Percentiles rank a stretch among this genome's conserved stretches.
phyloP scores from a whole-genome alignment of 2,797 vertebrate genomes.

The Gymnodraco acuticeps region DNA sequence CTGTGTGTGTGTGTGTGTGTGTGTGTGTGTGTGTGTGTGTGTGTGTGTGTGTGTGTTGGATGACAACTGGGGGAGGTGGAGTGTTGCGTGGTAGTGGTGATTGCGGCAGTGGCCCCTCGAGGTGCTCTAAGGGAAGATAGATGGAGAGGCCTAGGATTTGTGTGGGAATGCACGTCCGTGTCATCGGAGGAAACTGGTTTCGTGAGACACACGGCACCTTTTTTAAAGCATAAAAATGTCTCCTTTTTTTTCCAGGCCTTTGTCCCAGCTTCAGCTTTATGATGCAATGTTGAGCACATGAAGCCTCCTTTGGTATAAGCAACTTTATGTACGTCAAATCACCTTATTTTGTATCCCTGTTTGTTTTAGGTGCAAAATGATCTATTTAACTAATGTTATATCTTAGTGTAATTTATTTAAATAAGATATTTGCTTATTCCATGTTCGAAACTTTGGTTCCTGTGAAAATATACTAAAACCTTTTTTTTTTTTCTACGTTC shows the following conservation, averaged over 20 bases:
- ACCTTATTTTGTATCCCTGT: not conserved
- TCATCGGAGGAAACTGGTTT: conserved; percentile 67
- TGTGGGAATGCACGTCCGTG: conserved; percentile 44
- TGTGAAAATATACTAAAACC: not conserved
- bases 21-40: conserved; percentile 30
- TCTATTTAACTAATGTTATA: not conserved
- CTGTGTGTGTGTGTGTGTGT: conserved; percentile 34
- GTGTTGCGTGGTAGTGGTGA: conserved; percentile 49
- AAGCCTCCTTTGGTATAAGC: conserved; percentile 9
- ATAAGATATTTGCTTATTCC: not conserved
- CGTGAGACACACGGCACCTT: conserved; percentile 53
- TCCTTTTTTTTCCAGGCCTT: conserved; percentile 31
- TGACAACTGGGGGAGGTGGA: conserved; percentile 44
- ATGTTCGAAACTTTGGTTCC: not conserved
- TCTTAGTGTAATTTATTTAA: not conserved
- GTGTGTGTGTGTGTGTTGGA: conserved; percentile 45
- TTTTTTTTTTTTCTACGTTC: not conserved
- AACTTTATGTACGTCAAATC: not conserved
- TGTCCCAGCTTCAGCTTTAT: conserved; percentile 3
- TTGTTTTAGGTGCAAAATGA: not conserved
- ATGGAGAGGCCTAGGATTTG: conserved; percentile 46
- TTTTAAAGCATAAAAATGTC: conserved; percentile 51
- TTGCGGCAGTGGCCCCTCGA: conserved; percentile 54
- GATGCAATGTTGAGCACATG: conserved; percentile 11
- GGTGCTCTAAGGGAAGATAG: conserved; percentile 54